A percentile compares a stretch with the other conserved stretches of the same genome.
Conservation (phyloP, 2,797 vertebrate species). For the Holocentrus rufus region DNA sequence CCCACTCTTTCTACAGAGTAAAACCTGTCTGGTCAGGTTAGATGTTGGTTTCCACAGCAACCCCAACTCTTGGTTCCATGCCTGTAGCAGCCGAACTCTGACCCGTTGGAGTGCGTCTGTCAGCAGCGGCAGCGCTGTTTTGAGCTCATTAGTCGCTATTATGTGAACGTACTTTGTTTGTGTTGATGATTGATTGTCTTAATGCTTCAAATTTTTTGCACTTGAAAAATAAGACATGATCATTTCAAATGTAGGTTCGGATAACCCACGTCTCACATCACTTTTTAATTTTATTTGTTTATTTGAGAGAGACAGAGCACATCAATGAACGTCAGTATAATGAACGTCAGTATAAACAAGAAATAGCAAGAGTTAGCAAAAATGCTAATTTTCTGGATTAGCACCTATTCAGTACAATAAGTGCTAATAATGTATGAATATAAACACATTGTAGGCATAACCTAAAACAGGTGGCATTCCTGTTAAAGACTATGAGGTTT, state of each 20-base stretch:
- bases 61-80: slow-evolving; percentile 23
- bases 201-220: not conserved
- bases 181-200: not conserved
- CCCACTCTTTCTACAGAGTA: not conserved
- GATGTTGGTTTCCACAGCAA: slow-evolving; percentile 57
- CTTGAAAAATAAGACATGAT: not conserved
- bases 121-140: slow-evolving; percentile 32
- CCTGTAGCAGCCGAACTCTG: slow-evolving; percentile 21
- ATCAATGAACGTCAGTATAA: no score
- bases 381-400: no score
- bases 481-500: no score
- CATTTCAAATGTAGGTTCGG: not conserved
- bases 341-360: no score
- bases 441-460: no score
- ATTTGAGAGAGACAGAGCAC: no score
- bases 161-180: not conserved
- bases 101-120: slow-evolving; percentile 37
- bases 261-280: not conserved
- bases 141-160: slow-evolving; percentile 18
- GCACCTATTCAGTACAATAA: no score
- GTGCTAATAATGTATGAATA: no score
- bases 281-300: no score
- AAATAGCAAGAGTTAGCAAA: no score
- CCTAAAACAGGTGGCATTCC: no score
- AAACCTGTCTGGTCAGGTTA: slow-evolving; percentile 34